Evolutionary conservation across 2,113 vertebrate genomes (phyloP).

Genomic region (Microtus ochrogaster): DNA sequence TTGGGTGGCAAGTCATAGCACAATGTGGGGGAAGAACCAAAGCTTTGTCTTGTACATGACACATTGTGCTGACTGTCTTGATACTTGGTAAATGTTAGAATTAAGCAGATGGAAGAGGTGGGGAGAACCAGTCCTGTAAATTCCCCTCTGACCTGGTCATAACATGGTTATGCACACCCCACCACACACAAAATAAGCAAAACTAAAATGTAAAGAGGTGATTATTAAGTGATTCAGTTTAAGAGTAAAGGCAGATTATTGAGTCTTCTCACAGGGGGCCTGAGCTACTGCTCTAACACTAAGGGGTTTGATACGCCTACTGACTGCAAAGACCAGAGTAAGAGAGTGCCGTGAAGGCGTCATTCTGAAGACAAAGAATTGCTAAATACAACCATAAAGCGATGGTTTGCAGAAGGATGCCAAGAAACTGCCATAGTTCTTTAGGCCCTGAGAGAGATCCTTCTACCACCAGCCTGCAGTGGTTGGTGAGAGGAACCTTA

Average conservation of each 20-base stretch:
- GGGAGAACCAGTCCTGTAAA: background rate
- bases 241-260: constrained; percentile 23
- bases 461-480: background rate
- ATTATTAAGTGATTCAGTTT: constrained; percentile 41
- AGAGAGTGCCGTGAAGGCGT: constrained; percentile 1
- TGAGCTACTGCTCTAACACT: background rate
- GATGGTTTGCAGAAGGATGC: constrained; percentile 17
- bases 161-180: background rate
- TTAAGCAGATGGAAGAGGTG: background rate
- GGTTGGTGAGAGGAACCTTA: background rate
- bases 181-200: background rate
- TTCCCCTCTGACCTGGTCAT: background rate
- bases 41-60: background rate
- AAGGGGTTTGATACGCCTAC: background rate
- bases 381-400: background rate
- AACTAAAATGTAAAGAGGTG: background rate
- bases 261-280: background rate
- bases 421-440: background rate
- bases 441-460: background rate
- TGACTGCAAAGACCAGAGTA: background rate
- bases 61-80: background rate
- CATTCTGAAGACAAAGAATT: background rate
- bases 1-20: background rate
- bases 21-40: background rate
- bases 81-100: background rate